Evolutionary conservation across 1,140 invertebrate species (phyloP), one percentile per base, ranked within the genome.

Genomic region (Leptonema lineaticorne): DNA sequence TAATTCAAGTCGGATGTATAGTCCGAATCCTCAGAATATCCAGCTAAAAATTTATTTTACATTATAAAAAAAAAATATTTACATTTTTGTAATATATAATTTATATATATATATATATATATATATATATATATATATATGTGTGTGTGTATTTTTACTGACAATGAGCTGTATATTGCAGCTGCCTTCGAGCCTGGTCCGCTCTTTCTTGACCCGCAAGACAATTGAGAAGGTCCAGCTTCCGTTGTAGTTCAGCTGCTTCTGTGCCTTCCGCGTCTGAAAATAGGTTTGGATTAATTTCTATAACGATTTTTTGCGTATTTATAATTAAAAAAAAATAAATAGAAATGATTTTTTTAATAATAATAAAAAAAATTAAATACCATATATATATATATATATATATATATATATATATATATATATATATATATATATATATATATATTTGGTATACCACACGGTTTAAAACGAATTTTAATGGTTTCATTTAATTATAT

Each of bases 1-100:
- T 93, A 97, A 84, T 96, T 97, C 74, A 97, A 87, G 82, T 98
- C 96, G 64, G 92, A 95, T 28, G 95, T 98, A 81, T 98, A 98
- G 82, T 98, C 96, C 74, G 80, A 82, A 57, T 82, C 96, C 83
- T 98, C 96, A 22, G 95, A 97, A 79, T 97, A 92, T 53, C 94
- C 94, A 75, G 94, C 94, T 96, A 84, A 74, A 87, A 53, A 16
- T 22, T 22, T 53, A 53, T 53, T 41, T 41, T 41, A 16, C 2
- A n/a, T n/a, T n/a, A n/a, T n/a, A n/a, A n/a, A n/a, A n/a, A n/a
- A n/a, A n/a, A n/a, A n/a, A n/a, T n/a, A n/a, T n/a, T n/a, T n/a
- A n/a, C n/a, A n/a, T n/a, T n/a, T n/a, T n/a, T n/a, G n/a, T n/a
- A n/a, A n/a, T n/a, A n/a, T n/a, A n/a, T n/a, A n/a, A n/a, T n/a